Conservation (phyloP, 2,888 invertebrate species). For the Papilio protenor region DNA sequence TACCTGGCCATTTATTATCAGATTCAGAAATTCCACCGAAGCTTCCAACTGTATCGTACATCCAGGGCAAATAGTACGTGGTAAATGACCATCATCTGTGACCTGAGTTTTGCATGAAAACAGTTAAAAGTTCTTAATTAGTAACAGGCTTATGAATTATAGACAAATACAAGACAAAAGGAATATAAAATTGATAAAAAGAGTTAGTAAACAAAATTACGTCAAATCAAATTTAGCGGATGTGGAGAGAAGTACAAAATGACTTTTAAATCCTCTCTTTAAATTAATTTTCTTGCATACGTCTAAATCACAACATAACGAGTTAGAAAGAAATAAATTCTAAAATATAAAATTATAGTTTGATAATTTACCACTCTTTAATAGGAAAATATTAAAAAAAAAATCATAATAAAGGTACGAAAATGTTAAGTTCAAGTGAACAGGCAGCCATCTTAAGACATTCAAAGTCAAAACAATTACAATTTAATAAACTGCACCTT, state of each 20-base stretch:
- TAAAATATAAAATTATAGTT: not conserved
- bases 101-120: slow-evolving; percentile 75
- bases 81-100: slow-evolving; percentile 87
- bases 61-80: slow-evolving; percentile 89
- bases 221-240: slow-evolving; percentile 40
- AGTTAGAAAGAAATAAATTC: not conserved
- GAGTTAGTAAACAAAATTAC: slow-evolving; percentile 9
- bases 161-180: slow-evolving; percentile 28
- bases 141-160: not conserved
- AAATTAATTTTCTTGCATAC: not conserved
- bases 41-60: slow-evolving; percentile 91
- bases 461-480: slow-evolving; percentile 79
- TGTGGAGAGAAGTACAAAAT: slow-evolving; percentile 24
- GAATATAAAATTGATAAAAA: slow-evolving; percentile 42
- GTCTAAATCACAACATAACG: not conserved
- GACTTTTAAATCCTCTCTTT: slow-evolving; percentile 26
- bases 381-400: not conserved
- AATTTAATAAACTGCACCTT: slow-evolving; percentile 63
- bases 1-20: slow-evolving; percentile 88
- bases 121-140: slow-evolving; percentile 26
- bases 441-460: slow-evolving; percentile 69
- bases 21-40: slow-evolving; percentile 89
- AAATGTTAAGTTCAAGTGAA: slow-evolving; percentile 59
- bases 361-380: not conserved
- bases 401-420: slow-evolving; percentile 56